These are phyloP conservation scores for Papilio gigon DNA, from an alignment of 2,888 invertebrate genomes.

Conservation along the genomic window DNA sequence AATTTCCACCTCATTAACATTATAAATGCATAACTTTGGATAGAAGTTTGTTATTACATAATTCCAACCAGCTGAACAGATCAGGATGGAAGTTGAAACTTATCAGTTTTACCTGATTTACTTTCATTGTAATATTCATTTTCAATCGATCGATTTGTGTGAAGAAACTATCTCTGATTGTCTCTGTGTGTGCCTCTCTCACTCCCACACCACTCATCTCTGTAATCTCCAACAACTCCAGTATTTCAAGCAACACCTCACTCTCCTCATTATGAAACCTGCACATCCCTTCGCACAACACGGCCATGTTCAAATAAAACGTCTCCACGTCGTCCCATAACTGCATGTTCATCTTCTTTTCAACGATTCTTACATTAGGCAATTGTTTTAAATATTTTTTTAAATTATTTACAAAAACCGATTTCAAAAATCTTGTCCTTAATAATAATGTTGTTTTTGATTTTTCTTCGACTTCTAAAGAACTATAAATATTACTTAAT, in stretches of 20 bases:
- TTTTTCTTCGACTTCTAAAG: constrained; percentile 61
- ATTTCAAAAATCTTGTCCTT: constrained; percentile 61
- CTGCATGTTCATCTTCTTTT: constrained; percentile 69
- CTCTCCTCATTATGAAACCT: constrained; percentile 55
- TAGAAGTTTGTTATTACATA: no score
- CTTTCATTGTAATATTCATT: constrained; percentile 49
- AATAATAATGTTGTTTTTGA: constrained; percentile 63
- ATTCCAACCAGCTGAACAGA: no score
- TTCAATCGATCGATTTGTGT: constrained; percentile 55
- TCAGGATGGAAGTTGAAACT: no score
- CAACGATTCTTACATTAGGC: constrained; percentile 64
- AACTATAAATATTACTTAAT: constrained; percentile 66
- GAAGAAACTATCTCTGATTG: constrained; percentile 75
- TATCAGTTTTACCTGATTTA: constrained; percentile 61
- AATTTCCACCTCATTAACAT: no score
- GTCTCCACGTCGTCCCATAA: constrained; percentile 74
- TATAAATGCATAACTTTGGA: no score
- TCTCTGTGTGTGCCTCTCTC: constrained; percentile 65
- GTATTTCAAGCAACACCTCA: constrained; percentile 56
- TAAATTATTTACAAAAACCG: constrained; percentile 63
- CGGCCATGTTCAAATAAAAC: constrained; percentile 61
- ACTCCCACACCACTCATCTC: constrained; percentile 66
- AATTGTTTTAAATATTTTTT: constrained; percentile 61
- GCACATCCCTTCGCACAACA: constrained; percentile 65
- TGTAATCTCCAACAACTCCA: constrained; percentile 60